phyloP scores from a whole-genome alignment of 2,888 invertebrate species.

The Cantharis rufa region DNA sequence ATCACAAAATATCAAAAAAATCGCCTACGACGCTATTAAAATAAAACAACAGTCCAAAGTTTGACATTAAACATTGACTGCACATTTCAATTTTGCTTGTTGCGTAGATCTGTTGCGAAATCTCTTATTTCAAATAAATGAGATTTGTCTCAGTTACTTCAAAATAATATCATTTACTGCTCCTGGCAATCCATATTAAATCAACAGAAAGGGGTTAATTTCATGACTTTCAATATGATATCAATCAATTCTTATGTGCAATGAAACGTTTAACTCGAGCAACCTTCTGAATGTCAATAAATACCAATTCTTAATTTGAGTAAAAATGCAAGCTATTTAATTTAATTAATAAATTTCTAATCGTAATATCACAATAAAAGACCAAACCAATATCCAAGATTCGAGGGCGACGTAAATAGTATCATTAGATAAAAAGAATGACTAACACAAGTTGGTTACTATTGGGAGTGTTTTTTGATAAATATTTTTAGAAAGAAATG shows the following conservation, averaged over 20 bases:
- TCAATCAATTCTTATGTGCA: neutral
- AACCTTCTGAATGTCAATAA: neutral
- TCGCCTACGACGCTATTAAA: too few relatives aligned
- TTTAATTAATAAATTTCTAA: neutral
- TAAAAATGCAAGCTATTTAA: neutral
- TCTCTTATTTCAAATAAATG: neutral
- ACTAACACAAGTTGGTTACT: neutral
- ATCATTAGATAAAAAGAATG: neutral
- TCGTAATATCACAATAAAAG: neutral
- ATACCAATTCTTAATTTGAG: neutral
- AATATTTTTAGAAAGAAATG: neutral
- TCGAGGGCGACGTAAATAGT: neutral
- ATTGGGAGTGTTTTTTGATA: neutral
- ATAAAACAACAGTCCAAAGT: too few relatives aligned
- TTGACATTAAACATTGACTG: too few relatives aligned
- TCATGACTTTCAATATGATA: neutral
- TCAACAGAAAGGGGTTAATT: neutral
- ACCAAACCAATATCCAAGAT: neutral
- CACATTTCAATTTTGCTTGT: too few relatives aligned
- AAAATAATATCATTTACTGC: neutral
- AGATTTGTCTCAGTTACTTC: neutral
- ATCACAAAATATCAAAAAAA: too few relatives aligned
- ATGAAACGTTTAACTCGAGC: neutral
- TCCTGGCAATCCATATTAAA: neutral
- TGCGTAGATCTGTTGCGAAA: neutral